Evolutionary conservation across 2,113 vertebrate species (phyloP), one percentile per base, ranked within the genome.

Genomic region (Chloroceryle aenea): DNA sequence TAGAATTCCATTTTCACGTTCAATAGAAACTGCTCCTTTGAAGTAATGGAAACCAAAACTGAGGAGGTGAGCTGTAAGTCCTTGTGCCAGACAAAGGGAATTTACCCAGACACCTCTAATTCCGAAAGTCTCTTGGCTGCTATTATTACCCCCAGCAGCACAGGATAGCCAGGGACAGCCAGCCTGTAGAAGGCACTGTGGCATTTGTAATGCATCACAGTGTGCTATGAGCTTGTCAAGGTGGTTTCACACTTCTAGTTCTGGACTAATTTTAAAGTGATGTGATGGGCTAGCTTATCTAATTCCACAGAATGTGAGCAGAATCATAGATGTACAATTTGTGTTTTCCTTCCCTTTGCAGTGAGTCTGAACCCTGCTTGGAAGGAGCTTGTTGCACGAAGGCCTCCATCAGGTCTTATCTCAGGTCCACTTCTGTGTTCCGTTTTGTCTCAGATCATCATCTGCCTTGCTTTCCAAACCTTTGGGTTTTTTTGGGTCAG

Each of bases 361-460:
- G 99, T 99, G 99, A 99, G 99, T 98, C 98, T 99, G 97, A 99
- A 99, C 90, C 98, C 99, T 58, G 99, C 99, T 5, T 99, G 99
- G 99, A 99, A 98, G 87, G 99, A 99, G 79, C 98, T 99, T 42
- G 99, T 99, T 77, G 96, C 99, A 4, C 98, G 96, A 26, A 98
- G 98, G 53, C 99, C 99, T 56, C 99, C 99, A 1, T 99, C 99
- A 23, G 99, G 99, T 85, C 99, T 99, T 76, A 99, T 99, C 98
- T 99, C 99, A 45, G 98, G 97, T 78, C 98, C 99, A 56, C 98
- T 99, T 86, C 98, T 99, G 83, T 98, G 98, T 97, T 99, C 99
- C 4, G 99, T 99, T 96, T 97, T 99, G 48, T 98, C 99, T 91
- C 99, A 99, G 98, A 99, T 99, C 94, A 75, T 99, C 95, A 98